Evolutionary conservation across 2,797 vertebrate species (phyloP).

Genomic region (Chelon labrosus): DNA sequence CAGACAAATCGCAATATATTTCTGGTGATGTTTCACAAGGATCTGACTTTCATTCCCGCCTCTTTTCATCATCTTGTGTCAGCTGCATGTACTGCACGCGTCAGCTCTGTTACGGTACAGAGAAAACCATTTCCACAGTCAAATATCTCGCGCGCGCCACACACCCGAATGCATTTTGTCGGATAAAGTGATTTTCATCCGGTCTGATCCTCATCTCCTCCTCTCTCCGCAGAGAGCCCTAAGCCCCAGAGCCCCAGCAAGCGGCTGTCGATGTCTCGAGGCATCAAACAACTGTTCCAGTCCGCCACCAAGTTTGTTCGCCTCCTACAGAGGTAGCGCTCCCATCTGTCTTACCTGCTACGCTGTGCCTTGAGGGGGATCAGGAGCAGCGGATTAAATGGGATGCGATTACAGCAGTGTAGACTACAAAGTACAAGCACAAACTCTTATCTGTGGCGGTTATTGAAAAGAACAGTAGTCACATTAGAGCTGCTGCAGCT

Average conservation of each 20-base stretch:
- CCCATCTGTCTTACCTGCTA: conserved; percentile 50
- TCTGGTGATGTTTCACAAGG: not conserved
- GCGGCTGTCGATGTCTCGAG: conserved; percentile 82
- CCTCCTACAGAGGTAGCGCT: conserved; percentile 83
- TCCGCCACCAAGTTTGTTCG: conserved; percentile 87
- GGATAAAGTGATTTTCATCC: conserved; percentile 52
- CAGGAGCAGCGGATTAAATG: conserved; percentile 34
- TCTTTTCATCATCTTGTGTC: conserved; percentile 1
- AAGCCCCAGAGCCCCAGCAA: conserved; percentile 78
- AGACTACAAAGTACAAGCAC: conserved; percentile 33
- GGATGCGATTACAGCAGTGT: conserved; percentile 38
- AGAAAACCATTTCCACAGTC: conserved; percentile 12
- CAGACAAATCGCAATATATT: not conserved
- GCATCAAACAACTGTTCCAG: conserved; percentile 87
- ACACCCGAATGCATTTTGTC: conserved; percentile 32
- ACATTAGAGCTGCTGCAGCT: conserved; percentile 42
- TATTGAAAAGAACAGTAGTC: conserved; percentile 45
- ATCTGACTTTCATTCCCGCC: not conserved
- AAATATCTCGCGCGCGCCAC: conserved; percentile 12
- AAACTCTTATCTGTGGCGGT: conserved; percentile 19
- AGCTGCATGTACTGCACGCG: not conserved
- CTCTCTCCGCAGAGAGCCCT: conserved; percentile 69
- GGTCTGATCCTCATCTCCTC: conserved; percentile 44
- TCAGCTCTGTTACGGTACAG: conserved; percentile 10
- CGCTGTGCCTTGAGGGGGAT: conserved; percentile 26